Conservation (phyloP, 2,797 vertebrate genomes). For the Margarornis squamiger region DNA sequence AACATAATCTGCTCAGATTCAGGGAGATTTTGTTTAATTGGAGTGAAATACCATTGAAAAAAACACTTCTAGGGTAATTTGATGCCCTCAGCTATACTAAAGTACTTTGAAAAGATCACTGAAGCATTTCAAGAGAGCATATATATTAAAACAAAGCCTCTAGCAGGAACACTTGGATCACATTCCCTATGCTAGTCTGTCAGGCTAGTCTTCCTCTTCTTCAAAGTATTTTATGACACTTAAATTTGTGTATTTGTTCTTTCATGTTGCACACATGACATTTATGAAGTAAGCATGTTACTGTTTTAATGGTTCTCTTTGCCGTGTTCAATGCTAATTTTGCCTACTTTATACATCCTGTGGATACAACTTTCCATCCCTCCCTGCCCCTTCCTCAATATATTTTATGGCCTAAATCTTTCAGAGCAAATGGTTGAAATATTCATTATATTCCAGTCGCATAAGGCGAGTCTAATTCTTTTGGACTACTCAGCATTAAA, state of each 20-base stretch:
- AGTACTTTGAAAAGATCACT: background rate
- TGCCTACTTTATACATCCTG: background rate
- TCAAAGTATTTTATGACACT: background rate
- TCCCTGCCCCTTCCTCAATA: rapidly evolving
- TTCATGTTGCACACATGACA: background rate
- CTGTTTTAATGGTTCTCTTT: background rate
- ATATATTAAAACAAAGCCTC: background rate
- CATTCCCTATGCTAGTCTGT: background rate
- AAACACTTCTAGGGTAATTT: background rate
- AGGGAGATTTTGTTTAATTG: background rate
- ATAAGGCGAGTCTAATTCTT: background rate
- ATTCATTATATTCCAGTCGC: background rate
- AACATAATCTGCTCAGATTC: background rate
- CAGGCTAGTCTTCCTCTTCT: background rate
- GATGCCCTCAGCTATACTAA: background rate
- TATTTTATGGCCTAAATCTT: background rate
- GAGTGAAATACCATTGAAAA: background rate
- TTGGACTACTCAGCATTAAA: background rate
- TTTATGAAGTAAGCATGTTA: background rate
- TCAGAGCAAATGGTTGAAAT: background rate
- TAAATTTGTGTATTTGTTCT: background rate
- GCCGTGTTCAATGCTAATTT: background rate
- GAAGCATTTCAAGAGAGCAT: background rate
- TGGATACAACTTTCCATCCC: background rate
- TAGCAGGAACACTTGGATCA: background rate